These are phyloP conservation scores for Tonatia bakeri DNA, from an alignment of 2,113 vertebrate genomes.

Conservation along the genomic window DNA sequence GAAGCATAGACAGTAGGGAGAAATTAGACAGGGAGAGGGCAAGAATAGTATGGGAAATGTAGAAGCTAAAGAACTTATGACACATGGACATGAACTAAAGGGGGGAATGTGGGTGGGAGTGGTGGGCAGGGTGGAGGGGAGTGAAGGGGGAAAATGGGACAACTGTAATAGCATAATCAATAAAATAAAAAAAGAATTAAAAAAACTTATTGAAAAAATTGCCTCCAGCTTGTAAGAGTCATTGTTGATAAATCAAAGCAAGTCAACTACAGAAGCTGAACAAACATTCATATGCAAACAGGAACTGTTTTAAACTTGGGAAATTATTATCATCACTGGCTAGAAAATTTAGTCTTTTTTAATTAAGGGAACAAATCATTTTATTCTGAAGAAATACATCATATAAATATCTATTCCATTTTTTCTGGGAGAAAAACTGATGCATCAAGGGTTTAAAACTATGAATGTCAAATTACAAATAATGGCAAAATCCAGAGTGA, in stretches of 20 bases:
- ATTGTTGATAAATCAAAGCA: slow-evolving; percentile 44
- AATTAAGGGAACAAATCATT: slow-evolving; percentile 16
- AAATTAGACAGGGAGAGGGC: too few relatives aligned
- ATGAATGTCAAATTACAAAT: slow-evolving; percentile 39
- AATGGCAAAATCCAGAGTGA: slow-evolving; percentile 34
- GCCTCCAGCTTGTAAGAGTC: slow-evolving; percentile 36
- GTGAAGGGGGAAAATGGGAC: too few relatives aligned
- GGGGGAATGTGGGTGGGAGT: too few relatives aligned
- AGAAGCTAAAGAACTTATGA: too few relatives aligned
- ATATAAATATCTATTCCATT: slow-evolving; percentile 16
- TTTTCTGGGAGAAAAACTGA: slow-evolving; percentile 27
- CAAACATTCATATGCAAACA: slow-evolving; percentile 13
- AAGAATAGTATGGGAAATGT: too few relatives aligned
- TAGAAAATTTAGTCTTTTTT: slow-evolving; percentile 25
- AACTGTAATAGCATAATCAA: too few relatives aligned
- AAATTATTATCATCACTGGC: slow-evolving; percentile 13
- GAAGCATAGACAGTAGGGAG: too few relatives aligned
- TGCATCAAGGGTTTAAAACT: slow-evolving; percentile 15
- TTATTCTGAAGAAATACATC: background rate
- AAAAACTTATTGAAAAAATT: slow-evolving; percentile 53
- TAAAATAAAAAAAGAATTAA: too few relatives aligned
- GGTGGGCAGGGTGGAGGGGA: too few relatives aligned
- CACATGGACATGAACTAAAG: too few relatives aligned
- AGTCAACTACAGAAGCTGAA: slow-evolving; percentile 5
- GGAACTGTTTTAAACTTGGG: slow-evolving; percentile 38